Evolutionary conservation across 2,113 vertebrate species (phyloP).

Genomic region (Rattus rattus): DNA sequence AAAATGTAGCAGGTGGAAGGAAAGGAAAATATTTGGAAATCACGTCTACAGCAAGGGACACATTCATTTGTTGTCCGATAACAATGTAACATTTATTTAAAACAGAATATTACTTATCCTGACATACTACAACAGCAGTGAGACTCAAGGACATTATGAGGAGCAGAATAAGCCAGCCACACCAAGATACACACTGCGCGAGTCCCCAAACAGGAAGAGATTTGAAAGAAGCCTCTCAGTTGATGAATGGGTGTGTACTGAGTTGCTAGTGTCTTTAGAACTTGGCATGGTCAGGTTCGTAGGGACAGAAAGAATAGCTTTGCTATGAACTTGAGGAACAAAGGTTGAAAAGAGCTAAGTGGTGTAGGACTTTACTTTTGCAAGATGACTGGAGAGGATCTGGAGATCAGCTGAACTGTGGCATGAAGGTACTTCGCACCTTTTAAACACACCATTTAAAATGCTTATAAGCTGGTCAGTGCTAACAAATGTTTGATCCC

Average conservation of each 20-base stretch:
- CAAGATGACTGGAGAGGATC: background rate
- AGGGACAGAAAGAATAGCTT: constrained; percentile 4
- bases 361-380: constrained; percentile 4
- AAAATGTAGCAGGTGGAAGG: background rate
- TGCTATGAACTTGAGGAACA: background rate
- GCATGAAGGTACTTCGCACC: background rate
- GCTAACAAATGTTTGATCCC: background rate
- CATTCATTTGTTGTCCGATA: background rate
- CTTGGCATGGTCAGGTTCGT: background rate
- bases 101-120: background rate
- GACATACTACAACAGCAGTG: background rate
- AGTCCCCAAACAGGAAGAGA: background rate
- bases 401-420: background rate
- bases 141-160: background rate
- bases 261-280: background rate
- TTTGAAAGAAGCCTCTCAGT: background rate
- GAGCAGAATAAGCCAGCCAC: background rate
- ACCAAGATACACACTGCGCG: background rate
- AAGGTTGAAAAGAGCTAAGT: background rate
- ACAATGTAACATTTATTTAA: background rate
- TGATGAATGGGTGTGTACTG: background rate
- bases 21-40: background rate
- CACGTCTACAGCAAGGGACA: background rate
- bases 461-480: background rate
- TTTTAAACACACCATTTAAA: constrained; percentile 8